These are phyloP conservation scores for Pipistrellus pygmaeus DNA, from an alignment of 2,797 vertebrate species.

Conservation along the genomic window DNA sequence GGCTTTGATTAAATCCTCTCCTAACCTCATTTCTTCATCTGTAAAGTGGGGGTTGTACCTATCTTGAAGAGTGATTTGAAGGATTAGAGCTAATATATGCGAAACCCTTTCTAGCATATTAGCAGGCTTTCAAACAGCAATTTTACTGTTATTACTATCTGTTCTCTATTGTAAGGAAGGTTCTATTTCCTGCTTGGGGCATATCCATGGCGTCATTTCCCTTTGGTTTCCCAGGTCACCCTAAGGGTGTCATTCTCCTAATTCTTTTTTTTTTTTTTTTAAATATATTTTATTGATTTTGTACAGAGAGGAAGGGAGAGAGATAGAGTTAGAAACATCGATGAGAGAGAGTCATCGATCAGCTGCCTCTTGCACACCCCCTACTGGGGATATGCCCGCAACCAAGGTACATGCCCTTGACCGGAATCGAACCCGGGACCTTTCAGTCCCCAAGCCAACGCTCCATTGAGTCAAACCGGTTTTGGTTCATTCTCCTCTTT, in stretches of 20 bases:
- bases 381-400: too few relatives aligned
- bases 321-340: too few relatives aligned
- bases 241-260: neutral
- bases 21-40: constrained; percentile 75
- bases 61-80: constrained; percentile 76
- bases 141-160: constrained; percentile 52
- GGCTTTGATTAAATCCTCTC: constrained; percentile 69
- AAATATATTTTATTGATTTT: too few relatives aligned
- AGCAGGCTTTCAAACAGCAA: constrained; percentile 51
- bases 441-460: too few relatives aligned
- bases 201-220: neutral
- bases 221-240: constrained; percentile 4
- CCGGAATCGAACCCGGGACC: too few relatives aligned
- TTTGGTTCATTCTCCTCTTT: too few relatives aligned
- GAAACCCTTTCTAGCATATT: constrained; percentile 70
- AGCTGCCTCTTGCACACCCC: too few relatives aligned
- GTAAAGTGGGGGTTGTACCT: constrained; percentile 72
- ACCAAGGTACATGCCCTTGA: too few relatives aligned
- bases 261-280: neutral
- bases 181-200: neutral
- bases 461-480: too few relatives aligned
- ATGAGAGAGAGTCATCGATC: too few relatives aligned
- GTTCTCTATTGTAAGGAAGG: constrained; percentile 28
- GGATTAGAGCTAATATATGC: constrained; percentile 76
- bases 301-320: too few relatives aligned